Conservation (phyloP, 2,888 invertebrate species). For the Orgyia antiqua region DNA sequence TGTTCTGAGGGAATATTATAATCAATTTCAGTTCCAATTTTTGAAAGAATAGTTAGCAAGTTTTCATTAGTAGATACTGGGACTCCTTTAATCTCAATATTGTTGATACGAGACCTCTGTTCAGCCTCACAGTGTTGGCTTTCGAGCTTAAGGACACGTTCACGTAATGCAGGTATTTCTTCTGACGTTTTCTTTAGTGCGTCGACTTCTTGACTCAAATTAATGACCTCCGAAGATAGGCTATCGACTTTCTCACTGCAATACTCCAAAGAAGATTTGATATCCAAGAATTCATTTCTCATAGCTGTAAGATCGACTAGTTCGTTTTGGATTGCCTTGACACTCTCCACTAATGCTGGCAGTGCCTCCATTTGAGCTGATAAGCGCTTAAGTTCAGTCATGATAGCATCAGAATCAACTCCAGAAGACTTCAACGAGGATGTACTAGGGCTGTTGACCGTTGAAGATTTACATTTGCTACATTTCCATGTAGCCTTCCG, state of each 20-base stretch:
- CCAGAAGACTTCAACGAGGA: not conserved
- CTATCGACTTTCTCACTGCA: not conserved
- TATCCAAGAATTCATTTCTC: not conserved
- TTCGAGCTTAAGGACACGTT: not conserved
- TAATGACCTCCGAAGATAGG: not conserved
- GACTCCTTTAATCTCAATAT: too few species aligned
- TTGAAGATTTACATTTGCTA: not conserved
- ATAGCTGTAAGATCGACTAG: not conserved
- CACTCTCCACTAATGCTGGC: not conserved
- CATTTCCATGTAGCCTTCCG: not conserved
- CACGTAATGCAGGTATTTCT: not conserved
- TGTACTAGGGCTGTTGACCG: not conserved
- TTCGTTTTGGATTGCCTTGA: not conserved
- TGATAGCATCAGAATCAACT: not conserved
- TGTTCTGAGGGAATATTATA: not conserved
- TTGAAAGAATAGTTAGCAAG: not conserved
- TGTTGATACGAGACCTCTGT: slow-evolving; percentile 3
- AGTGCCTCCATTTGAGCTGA: not conserved
- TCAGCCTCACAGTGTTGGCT: not conserved
- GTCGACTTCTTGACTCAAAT: not conserved
- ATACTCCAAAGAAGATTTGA: not conserved
- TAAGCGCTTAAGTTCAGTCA: not conserved
- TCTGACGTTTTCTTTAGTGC: not conserved
- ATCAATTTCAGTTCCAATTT: not conserved
- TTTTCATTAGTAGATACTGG: not conserved